Base-by-base conservation (phyloP, 2,113 vertebrate species). In the Pangasianodon gigas region DNA sequence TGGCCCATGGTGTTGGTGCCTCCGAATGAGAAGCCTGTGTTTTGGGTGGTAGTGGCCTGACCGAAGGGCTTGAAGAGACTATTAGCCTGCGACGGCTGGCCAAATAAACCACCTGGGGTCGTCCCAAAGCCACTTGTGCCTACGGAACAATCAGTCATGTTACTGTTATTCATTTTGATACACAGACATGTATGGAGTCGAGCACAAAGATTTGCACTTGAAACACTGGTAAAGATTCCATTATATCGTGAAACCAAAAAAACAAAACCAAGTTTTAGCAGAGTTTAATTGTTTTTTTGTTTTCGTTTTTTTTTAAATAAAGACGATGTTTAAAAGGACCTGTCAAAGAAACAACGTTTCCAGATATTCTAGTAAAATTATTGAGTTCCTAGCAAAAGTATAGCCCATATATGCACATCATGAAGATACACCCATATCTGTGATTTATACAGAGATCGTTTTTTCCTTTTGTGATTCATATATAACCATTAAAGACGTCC, bases 1-100 rank as follows among this genome's bases (percentile, higher is more conserved):
- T 97, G 98, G 2, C 97, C 97, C 67, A 97, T 94, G 0, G 97
- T 97, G 91, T 94, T 97, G 85, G 97, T 96, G 90, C 95, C 97
- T 4, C 96, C 97, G 19, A 99, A 99, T 1, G 97, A 97, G 91
- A 99, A 99, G 77, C 97, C 96, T 0, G 97, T 95, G 93, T 96
- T 98, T 86, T 93, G 98, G 0, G 98, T 95, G 0, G 98, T 98
- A 14, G 97, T 97, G 62, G 97, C 88, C 46, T 97, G 96, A 0
- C 97, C 97, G 1, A 99, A 99, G 0, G 98, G 97, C 89, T 99
- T 99, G 94, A 96, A 99, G 10, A 99, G 96, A 74, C 97, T 98
- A 0, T 93, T 93, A 4, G 32, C 94, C 93, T 58, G 95, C 86
- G 87, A 9, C 0, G 93, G 94, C 77, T 96, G 96, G 6, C 97